phyloP scores from a whole-genome alignment of 2,113 vertebrate genomes.

The Miniopterus natalensis region DNA sequence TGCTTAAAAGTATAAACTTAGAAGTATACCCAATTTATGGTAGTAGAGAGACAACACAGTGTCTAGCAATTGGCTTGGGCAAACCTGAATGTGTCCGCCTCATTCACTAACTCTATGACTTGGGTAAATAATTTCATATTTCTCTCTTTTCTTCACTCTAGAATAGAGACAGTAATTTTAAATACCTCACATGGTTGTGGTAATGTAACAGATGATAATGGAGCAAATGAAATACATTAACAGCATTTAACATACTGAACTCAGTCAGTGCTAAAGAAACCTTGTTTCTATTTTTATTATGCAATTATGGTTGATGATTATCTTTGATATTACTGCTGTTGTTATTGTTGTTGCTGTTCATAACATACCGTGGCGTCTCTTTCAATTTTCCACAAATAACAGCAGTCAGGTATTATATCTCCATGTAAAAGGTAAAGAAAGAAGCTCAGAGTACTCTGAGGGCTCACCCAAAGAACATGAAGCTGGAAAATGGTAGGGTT shows the following conservation, averaged over 20 bases:
- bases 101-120: accelerated
- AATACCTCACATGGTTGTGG: neutral
- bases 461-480: neutral
- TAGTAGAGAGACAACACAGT: accelerated
- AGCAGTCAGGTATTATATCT: neutral
- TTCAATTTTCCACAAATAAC: neutral
- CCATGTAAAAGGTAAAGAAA: neutral
- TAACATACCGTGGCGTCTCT: neutral
- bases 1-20: neutral
- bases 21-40: neutral
- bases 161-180: neutral
- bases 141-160: neutral
- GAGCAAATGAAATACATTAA: neutral
- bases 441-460: neutral
- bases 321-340: neutral
- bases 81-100: neutral
- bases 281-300: neutral
- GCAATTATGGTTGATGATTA: neutral
- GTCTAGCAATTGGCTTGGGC: neutral
- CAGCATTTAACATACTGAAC: neutral
- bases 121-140: neutral
- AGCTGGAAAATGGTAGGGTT: neutral
- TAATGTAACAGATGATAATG: neutral
- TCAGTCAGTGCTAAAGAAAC: neutral
- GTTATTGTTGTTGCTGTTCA: neutral